Percentiles rank a stretch among this genome's conserved stretches.
Evolutionary conservation across 2,888 invertebrate species (phyloP).

Genomic region (Chymomyza fuscimana): DNA sequence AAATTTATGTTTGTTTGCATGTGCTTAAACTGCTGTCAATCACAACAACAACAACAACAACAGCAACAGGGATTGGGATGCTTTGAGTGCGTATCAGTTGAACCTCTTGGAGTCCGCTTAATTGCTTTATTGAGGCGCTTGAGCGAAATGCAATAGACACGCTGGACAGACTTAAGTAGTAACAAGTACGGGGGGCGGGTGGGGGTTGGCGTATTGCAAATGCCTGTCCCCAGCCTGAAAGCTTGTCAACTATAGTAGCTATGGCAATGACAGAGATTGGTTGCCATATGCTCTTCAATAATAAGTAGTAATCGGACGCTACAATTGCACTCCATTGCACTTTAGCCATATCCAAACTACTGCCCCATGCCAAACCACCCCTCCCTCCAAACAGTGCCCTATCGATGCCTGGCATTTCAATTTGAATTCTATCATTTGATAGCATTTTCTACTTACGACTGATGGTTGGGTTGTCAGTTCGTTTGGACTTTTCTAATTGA

Average conservation of each 20-base stretch:
- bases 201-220: no score
- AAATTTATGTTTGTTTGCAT: constrained; percentile 24
- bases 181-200: background rate
- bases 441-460: constrained; percentile 31
- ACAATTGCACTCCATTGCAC: background rate
- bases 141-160: background rate
- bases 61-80: background rate
- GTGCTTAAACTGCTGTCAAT: constrained; percentile 1
- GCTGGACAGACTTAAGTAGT: no score
- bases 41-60: constrained; percentile 10
- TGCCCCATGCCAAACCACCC: background rate
- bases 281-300: background rate
- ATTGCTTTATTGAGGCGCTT: constrained; percentile 38
- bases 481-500: constrained; percentile 51
- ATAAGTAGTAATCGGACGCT: background rate
- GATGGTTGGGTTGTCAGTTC: background rate
- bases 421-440: constrained; percentile 36
- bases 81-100: background rate
- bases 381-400: background rate
- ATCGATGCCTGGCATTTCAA: constrained; percentile 35
- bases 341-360: background rate
- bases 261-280: background rate
- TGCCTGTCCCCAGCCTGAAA: background rate
- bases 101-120: constrained; percentile 18
- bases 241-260: background rate